Evolutionary conservation across 2,113 vertebrate species (phyloP).

Genomic region (Platysteira castanea): DNA sequence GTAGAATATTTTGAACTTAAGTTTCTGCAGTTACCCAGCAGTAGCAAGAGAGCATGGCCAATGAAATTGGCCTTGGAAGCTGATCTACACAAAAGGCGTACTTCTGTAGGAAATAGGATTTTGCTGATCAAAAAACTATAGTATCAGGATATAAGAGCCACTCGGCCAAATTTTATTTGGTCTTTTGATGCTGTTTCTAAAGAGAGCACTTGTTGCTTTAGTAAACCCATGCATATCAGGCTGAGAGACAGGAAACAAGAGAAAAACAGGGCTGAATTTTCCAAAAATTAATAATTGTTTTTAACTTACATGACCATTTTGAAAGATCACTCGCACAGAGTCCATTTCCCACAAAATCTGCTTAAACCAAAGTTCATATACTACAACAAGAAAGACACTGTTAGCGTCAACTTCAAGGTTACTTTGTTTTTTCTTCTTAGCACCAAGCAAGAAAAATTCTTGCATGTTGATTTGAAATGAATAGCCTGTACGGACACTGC

Average conservation of each 20-base stretch:
- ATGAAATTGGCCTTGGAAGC: neutral
- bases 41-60: neutral
- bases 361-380: slow-evolving; percentile 97
- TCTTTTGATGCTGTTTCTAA: neutral
- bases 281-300: neutral
- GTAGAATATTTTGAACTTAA: neutral
- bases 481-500: neutral
- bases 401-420: neutral
- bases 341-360: slow-evolving; percentile 96
- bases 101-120: neutral
- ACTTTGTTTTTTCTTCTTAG: neutral
- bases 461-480: neutral
- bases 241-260: neutral
- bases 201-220: neutral
- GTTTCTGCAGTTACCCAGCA: neutral
- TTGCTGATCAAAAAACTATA: neutral
- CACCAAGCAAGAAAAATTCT: neutral
- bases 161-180: neutral
- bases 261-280: neutral
- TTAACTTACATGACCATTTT: slow-evolving; percentile 88
- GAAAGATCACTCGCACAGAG: slow-evolving; percentile 91
- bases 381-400: slow-evolving; percentile 60
- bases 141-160: neutral
- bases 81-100: neutral
- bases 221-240: neutral